Conservation (phyloP, 2,113 vertebrate genomes). For the Petaurus breviceps region DNA sequence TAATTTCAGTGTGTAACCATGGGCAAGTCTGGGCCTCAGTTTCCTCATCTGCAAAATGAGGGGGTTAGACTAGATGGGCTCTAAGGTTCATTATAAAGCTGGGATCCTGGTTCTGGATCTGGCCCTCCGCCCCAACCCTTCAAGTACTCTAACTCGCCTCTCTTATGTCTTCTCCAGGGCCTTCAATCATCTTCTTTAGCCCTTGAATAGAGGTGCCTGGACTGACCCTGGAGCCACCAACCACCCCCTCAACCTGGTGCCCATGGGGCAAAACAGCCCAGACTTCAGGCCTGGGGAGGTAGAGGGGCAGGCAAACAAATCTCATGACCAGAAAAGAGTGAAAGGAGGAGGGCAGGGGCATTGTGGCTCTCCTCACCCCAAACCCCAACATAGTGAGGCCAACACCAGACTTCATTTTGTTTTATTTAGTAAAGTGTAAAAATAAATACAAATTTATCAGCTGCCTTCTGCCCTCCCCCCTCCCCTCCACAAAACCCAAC, state of each 20-base stretch:
- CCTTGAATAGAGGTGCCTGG: neutral
- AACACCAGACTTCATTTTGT: slow-evolving; percentile 88
- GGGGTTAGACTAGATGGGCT: neutral
- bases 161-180: neutral
- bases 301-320: neutral
- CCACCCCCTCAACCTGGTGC: neutral
- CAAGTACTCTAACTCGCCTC: neutral
- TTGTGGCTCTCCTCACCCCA: neutral
- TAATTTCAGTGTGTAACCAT: neutral
- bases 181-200: neutral
- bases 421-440: slow-evolving; percentile 99
- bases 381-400: slow-evolving; percentile 77
- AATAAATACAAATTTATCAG: slow-evolving; percentile 99
- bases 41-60: neutral
- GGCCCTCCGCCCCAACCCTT: no score
- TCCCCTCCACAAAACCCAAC: slow-evolving; percentile 78
- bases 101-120: neutral
- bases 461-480: slow-evolving; percentile 93
- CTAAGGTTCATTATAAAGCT: neutral
- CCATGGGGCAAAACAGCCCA: neutral
- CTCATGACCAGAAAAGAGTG: neutral
- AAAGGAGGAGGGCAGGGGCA: neutral
- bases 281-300: neutral
- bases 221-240: no score
- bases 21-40: neutral